phyloP scores from a whole-genome alignment of 2,113 vertebrate genomes.

The Proterorhinus semilunaris region DNA sequence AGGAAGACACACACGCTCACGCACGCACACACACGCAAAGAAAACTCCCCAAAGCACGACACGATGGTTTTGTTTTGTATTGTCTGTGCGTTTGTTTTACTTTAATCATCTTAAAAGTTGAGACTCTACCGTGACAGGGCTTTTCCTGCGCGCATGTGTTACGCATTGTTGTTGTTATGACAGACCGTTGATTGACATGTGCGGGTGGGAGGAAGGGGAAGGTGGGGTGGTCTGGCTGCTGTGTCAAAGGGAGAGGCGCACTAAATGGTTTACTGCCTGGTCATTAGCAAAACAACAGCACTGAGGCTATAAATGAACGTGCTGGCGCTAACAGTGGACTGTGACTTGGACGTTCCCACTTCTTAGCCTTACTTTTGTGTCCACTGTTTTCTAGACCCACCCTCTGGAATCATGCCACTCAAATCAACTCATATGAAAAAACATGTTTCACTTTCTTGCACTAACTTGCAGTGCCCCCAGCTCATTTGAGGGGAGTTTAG shows the following conservation, averaged over 20 bases:
- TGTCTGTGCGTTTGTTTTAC: neutral
- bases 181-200: constrained; percentile 49
- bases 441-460: constrained; percentile 7
- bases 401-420: constrained; percentile 22
- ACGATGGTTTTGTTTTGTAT: no score
- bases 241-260: neutral
- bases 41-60: neutral
- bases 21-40: neutral
- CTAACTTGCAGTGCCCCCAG: neutral
- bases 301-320: neutral
- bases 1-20: neutral
- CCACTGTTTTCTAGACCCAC: constrained; percentile 23
- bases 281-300: neutral
- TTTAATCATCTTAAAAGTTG: neutral
- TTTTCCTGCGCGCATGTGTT: constrained; percentile 14
- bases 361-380: constrained; percentile 5
- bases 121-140: neutral
- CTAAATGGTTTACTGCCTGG: neutral
- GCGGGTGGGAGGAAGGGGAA: constrained; percentile 25
- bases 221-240: constrained; percentile 1
- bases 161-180: neutral
- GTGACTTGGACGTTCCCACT: neutral
- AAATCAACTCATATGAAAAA: constrained; percentile 9
- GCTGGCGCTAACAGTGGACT: neutral
- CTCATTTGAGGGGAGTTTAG: neutral